These are phyloP conservation scores for Pseudomugil tenellus DNA, from an alignment of 2,797 vertebrate genomes.

Conservation along the genomic window DNA sequence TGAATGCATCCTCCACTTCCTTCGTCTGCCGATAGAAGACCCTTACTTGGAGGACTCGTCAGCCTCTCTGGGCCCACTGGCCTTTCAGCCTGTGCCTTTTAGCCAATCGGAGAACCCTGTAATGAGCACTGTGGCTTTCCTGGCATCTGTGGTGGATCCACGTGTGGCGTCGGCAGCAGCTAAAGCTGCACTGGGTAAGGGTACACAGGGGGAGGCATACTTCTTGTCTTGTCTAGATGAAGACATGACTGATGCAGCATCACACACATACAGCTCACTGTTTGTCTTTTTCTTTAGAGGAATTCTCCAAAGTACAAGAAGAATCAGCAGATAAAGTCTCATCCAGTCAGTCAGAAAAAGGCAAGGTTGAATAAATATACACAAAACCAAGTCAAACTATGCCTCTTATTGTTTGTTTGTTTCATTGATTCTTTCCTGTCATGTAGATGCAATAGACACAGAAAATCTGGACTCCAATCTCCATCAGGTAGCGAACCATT, in stretches of 20 bases:
- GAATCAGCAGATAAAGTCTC: constrained; percentile 87
- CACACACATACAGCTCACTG: not conserved
- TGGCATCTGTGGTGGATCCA: constrained; percentile 96
- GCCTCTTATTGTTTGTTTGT: not conserved
- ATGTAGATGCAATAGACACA: constrained; percentile 76
- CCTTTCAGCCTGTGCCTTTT: constrained; percentile 95
- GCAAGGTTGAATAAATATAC: constrained; percentile 22
- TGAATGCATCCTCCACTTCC: constrained; percentile 96
- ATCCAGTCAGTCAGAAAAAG: constrained; percentile 69
- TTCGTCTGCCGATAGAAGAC: constrained; percentile 95
- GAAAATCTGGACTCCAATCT: constrained; percentile 86
- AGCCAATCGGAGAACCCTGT: constrained; percentile 97
- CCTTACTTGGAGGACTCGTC: constrained; percentile 96
- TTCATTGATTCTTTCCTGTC: not conserved
- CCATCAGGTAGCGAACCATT: constrained; percentile 81
- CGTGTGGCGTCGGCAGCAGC: constrained; percentile 94
- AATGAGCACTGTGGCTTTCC: constrained; percentile 97
- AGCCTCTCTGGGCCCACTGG: constrained; percentile 91
- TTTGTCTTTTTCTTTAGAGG: constrained; percentile 83
- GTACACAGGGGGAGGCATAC: not conserved
- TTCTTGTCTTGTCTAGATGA: not conserved
- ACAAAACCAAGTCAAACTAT: not conserved
- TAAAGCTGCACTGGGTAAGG: constrained; percentile 91
- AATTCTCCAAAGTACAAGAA: constrained; percentile 93
- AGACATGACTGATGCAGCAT: not conserved